phyloP scores from a whole-genome alignment of 2,888 invertebrate species.

The Drosophila algonquin region DNA sequence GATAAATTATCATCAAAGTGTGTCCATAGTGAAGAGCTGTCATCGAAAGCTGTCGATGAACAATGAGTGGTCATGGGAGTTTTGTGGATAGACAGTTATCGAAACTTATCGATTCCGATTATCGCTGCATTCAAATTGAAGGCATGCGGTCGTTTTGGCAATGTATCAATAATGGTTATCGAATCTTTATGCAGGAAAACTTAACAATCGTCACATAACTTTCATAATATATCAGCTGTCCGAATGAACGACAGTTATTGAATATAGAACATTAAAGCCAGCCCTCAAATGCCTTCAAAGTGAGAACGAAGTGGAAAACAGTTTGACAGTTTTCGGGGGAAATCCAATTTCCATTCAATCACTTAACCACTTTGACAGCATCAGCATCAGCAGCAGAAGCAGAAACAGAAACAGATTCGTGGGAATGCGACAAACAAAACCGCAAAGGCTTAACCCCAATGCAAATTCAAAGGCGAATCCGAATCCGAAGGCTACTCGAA shows the following conservation, averaged over 20 bases:
- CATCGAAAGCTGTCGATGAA: no score
- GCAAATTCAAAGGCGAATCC: constrained; percentile 9
- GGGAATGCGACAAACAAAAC: background rate
- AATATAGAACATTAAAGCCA: background rate
- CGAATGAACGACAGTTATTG: background rate
- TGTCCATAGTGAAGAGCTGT: no score
- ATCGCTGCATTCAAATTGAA: no score
- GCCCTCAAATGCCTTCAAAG: background rate
- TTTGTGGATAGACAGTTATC: no score
- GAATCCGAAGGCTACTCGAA: background rate
- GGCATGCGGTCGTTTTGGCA: no score
- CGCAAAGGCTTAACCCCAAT: constrained; percentile 20
- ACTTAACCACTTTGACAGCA: background rate
- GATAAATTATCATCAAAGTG: no score
- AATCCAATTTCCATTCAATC: background rate
- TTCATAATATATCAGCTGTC: no score
- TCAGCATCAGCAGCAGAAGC: background rate
- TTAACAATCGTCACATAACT: no score
- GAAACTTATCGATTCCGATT: no score
- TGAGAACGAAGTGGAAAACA: constrained; percentile 3
- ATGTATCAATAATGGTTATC: no score
- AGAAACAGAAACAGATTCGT: background rate
- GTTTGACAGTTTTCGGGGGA: background rate
- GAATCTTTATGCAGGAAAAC: no score
- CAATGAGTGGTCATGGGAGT: no score